Evolutionary conservation across 2,113 vertebrate genomes (phyloP).

Genomic region (Craseonycteris thonglongyai): DNA sequence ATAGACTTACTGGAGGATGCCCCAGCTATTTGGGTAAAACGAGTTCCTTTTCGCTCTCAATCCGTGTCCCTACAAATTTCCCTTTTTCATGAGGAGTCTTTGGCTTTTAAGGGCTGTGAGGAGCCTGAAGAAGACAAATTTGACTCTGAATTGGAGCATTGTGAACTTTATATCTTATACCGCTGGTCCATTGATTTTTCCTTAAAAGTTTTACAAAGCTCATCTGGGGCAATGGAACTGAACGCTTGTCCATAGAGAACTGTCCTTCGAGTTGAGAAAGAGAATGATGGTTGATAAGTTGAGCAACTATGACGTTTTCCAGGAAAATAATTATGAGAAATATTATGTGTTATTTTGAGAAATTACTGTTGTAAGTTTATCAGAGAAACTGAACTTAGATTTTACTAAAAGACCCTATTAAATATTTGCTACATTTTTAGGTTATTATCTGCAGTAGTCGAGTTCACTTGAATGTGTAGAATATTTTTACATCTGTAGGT

Average conservation of each 20-base stretch:
- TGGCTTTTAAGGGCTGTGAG: not conserved
- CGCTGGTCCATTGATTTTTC: not conserved
- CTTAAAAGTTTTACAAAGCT: not conserved
- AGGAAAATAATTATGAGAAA: not conserved
- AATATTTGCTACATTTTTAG: not conserved
- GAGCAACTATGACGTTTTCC: not conserved
- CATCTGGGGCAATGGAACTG: not conserved
- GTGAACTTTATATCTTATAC: not conserved
- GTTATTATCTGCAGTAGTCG: not conserved
- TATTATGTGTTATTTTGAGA: not conserved
- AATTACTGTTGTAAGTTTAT: constrained; percentile 12
- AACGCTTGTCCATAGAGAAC: not conserved
- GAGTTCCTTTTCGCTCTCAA: not conserved
- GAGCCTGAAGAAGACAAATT: not conserved
- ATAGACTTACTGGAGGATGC: not conserved
- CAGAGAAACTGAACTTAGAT: not conserved
- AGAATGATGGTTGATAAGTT: not conserved
- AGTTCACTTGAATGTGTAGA: not conserved
- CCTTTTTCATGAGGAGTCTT: not conserved
- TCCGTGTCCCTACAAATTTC: not conserved
- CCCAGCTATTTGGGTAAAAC: not conserved
- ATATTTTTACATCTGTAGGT: not conserved
- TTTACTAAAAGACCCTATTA: not conserved
- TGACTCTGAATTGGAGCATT: not conserved
- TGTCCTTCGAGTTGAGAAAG: not conserved